Evolutionary conservation across 2,113 vertebrate genomes (phyloP).

Genomic region (Conger conger): DNA sequence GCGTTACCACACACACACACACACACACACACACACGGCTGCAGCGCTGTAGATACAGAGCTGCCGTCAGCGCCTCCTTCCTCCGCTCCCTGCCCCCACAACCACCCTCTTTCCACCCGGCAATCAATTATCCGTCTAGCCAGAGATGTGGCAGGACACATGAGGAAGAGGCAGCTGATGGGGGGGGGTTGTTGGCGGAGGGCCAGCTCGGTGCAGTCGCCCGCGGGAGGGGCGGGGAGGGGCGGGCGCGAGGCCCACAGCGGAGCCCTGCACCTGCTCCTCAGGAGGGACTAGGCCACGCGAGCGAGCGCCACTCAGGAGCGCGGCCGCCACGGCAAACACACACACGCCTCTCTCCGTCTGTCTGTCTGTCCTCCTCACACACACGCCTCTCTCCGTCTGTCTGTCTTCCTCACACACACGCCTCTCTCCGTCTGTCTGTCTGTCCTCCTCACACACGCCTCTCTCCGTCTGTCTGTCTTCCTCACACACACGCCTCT

Average conservation of each 20-base stretch:
- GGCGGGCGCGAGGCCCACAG: slow-evolving; percentile 5
- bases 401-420: too few species aligned
- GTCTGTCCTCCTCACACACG: too few species aligned
- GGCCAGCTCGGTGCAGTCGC: not conserved
- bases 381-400: too few species aligned
- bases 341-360: too few species aligned
- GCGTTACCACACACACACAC: slow-evolving; percentile 22
- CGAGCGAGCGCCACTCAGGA: slow-evolving; percentile 16
- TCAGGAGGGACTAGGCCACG: slow-evolving; percentile 11
- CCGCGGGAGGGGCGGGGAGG: slow-evolving; percentile 3
- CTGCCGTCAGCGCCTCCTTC: not conserved
- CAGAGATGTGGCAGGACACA: slow-evolving; percentile 30
- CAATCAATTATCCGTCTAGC: slow-evolving; percentile 47
- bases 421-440: too few species aligned
- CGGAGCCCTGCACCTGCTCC: slow-evolving; percentile 34
- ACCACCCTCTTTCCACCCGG: slow-evolving; percentile 14
- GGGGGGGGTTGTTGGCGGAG: not conserved
- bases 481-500: too few species aligned
- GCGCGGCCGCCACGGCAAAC: not conserved
- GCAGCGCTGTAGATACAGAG: not conserved
- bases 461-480: too few species aligned
- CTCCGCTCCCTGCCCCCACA: not conserved
- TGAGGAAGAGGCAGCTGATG: slow-evolving; percentile 8
- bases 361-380: too few species aligned
- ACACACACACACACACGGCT: not conserved